phyloP scores from a whole-genome alignment of 2,797 vertebrate species.

The Poeciliopsis gracilis region DNA sequence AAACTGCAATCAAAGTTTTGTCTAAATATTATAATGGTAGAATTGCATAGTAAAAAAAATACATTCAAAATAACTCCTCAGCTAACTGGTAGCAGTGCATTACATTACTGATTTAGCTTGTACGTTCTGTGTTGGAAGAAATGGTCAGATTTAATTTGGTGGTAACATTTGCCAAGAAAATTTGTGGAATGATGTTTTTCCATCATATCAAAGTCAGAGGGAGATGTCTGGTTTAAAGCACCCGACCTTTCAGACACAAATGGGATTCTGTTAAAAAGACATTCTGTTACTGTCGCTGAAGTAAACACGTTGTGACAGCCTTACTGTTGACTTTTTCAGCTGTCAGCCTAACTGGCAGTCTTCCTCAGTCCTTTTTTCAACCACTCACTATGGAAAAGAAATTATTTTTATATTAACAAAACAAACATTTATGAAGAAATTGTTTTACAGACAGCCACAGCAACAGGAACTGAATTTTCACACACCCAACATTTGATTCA shows the following conservation, averaged over 20 bases:
- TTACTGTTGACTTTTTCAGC: conserved; percentile 2
- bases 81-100: background rate
- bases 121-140: background rate
- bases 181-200: conserved; percentile 1
- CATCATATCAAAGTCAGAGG: conserved; percentile 20
- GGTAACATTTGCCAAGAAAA: background rate
- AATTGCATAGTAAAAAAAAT: background rate
- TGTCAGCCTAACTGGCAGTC: conserved; percentile 1
- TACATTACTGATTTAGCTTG: background rate
- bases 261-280: conserved; percentile 10
- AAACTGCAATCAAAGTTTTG: background rate
- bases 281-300: conserved; percentile 25
- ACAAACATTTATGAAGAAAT: conserved; percentile 1
- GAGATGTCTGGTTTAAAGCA: conserved; percentile 16
- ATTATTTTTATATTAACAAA: background rate
- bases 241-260: conserved; percentile 11
- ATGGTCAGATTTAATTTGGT: background rate
- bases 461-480: background rate
- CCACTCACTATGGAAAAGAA: background rate
- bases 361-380: background rate
- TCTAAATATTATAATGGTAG: background rate
- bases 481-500: background rate
- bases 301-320: conserved; percentile 14
- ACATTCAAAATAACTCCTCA: background rate
- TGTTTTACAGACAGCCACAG: background rate